A percentile compares a stretch with the other conserved stretches of the same genome.
Evolutionary conservation across 2,797 vertebrate species (phyloP).

Genomic region (Hafferia zeledoni): DNA sequence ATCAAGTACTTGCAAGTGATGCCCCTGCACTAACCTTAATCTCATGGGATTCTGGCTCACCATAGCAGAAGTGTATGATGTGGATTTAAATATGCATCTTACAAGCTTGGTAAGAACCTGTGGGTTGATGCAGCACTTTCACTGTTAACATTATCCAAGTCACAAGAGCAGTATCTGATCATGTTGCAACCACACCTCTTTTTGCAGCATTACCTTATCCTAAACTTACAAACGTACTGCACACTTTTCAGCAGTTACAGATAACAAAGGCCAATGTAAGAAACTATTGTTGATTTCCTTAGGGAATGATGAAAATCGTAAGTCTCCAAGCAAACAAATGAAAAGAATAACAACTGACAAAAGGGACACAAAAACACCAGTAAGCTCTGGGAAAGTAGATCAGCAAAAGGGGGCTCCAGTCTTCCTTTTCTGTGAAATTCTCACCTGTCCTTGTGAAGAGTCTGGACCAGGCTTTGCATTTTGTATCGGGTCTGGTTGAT

Average conservation of each 20-base stretch:
- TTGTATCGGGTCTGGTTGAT: background rate
- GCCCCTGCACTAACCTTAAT: background rate
- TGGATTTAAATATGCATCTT: background rate
- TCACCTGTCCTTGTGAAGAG: conserved; percentile 49
- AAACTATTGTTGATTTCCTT: background rate
- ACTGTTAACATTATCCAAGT: background rate
- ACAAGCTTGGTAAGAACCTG: background rate
- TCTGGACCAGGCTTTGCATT: background rate
- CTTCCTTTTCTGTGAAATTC: background rate
- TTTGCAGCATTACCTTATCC: background rate
- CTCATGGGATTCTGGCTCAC: background rate
- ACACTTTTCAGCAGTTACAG: background rate
- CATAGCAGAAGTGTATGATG: background rate
- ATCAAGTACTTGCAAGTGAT: background rate
- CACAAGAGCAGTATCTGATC: background rate
- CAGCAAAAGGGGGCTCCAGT: background rate
- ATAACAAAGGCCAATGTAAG: background rate
- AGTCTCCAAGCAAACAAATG: background rate
- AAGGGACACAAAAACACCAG: background rate
- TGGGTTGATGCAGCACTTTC: background rate
- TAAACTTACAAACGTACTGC: background rate
- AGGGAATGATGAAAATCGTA: background rate
- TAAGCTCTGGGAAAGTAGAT: background rate
- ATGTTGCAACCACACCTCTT: background rate
- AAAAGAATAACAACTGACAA: background rate